These are phyloP conservation scores for Ariopsis seemanni DNA, from an alignment of 2,113 vertebrate species.

Conservation along the genomic window DNA sequence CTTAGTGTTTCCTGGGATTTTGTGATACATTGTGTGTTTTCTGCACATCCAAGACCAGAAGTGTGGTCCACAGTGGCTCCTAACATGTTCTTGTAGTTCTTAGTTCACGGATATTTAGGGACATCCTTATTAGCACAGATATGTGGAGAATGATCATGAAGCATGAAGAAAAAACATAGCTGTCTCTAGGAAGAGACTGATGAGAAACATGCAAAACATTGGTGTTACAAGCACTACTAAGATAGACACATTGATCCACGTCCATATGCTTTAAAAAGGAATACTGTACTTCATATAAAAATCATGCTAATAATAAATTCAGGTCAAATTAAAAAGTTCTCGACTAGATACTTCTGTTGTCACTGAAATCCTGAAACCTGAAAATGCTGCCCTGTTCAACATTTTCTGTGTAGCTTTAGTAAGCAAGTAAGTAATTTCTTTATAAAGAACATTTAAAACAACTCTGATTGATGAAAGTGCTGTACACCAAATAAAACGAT, in stretches of 20 bases:
- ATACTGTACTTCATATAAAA: too few relatives aligned
- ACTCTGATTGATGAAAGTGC: background rate
- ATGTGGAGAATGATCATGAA: too few relatives aligned
- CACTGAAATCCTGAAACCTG: too few relatives aligned
- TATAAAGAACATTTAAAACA: background rate
- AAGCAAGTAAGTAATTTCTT: background rate
- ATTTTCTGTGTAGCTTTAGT: background rate
- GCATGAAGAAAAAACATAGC: too few relatives aligned
- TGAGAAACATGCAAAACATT: too few relatives aligned
- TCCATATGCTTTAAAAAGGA: too few relatives aligned
- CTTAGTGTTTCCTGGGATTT: background rate
- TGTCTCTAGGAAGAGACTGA: too few relatives aligned
- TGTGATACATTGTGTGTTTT: constrained; percentile 46
- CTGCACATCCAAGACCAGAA: constrained; percentile 30
- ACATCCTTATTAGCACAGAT: background rate
- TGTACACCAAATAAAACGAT: background rate
- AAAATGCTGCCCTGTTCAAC: background rate
- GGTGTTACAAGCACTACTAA: too few relatives aligned
- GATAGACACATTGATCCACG: too few relatives aligned
- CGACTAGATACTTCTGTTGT: too few relatives aligned
- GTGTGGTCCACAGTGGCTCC: constrained; percentile 19
- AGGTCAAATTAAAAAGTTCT: too few relatives aligned
- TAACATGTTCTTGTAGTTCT: constrained; percentile 40
- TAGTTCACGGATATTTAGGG: constrained; percentile 42
- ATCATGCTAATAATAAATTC: too few relatives aligned